A percentile compares a stretch with the other conserved stretches of the same genome.
These are phyloP conservation scores for Styela clava DNA, from an alignment of 23 tunicate genomes.

Conservation along the genomic window DNA sequence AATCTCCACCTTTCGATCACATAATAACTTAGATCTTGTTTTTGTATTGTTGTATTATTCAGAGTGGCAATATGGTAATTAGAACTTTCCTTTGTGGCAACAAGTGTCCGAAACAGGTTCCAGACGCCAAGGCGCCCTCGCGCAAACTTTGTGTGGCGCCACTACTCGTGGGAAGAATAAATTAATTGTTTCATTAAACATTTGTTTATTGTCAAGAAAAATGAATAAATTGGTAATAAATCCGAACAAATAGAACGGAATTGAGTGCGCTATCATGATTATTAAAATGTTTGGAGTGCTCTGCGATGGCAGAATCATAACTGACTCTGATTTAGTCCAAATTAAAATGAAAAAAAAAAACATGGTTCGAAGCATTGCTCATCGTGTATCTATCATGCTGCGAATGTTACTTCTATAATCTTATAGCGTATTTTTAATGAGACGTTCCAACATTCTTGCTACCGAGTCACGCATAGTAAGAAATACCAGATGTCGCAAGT, in stretches of 20 bases:
- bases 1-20: conserved; percentile 15
- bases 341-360: no score
- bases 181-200: conserved; percentile 25
- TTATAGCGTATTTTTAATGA: no score
- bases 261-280: no score
- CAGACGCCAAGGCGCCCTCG: conserved; percentile 27
- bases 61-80: conserved; percentile 18
- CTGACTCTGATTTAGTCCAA: no score
- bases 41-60: neutral
- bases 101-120: conserved; percentile 14
- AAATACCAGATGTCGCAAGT: no score
- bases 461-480: no score
- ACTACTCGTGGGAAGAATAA: conserved; percentile 6
- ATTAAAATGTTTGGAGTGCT: neutral
- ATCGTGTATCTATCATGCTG: no score
- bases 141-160: conserved; percentile 26
- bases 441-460: no score
- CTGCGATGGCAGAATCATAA: no score
- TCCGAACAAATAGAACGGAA: neutral
- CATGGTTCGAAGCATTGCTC: no score
- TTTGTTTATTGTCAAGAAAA: neutral
- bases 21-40: neutral
- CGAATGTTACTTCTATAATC: no score
- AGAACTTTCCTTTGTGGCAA: neutral
- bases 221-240: neutral